Evolutionary conservation across 1,140 invertebrate species (phyloP).

Genomic region (Augochlora pura): DNA sequence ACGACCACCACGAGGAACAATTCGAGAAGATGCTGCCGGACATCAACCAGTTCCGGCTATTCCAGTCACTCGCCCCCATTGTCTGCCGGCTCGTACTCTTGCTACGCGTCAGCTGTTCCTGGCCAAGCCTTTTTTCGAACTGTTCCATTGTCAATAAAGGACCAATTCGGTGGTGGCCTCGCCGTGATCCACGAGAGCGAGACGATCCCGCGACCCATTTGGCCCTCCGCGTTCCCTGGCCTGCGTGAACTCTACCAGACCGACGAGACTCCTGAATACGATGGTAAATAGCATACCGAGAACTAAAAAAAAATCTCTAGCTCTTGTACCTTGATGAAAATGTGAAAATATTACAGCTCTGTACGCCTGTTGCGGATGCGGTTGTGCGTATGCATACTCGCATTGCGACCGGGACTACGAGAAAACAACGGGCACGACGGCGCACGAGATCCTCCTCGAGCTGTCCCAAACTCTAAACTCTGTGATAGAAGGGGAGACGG

Average conservation of each 20-base stretch:
- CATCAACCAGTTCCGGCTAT: slow-evolving; percentile 72
- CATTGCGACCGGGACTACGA: slow-evolving; percentile 51
- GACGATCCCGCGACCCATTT: slow-evolving; percentile 68
- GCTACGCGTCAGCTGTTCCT: slow-evolving; percentile 41
- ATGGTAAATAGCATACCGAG: slow-evolving; percentile 36
- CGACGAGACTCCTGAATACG: slow-evolving; percentile 56
- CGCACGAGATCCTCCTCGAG: slow-evolving; percentile 77
- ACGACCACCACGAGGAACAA: slow-evolving; percentile 51
- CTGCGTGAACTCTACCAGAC: slow-evolving; percentile 46
- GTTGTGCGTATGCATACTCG: slow-evolving; percentile 51
- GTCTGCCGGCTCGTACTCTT: slow-evolving; percentile 67
- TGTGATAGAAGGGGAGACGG: slow-evolving; percentile 75
- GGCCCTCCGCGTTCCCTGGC: slow-evolving; percentile 60
- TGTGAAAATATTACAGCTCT: slow-evolving; percentile 16
- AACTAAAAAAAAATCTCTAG: too few relatives aligned
- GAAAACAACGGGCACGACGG: slow-evolving; percentile 56
- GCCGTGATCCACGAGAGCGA: slow-evolving; percentile 70
- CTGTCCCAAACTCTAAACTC: slow-evolving; percentile 77
- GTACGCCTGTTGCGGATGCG: slow-evolving; percentile 58
- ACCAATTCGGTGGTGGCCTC: slow-evolving; percentile 53
- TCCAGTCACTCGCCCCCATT: slow-evolving; percentile 71
- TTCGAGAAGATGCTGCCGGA: slow-evolving; percentile 68
- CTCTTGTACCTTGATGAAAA: too few relatives aligned
- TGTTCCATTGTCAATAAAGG: slow-evolving; percentile 35
- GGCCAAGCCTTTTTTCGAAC: slow-evolving; percentile 36